Base-by-base conservation (phyloP, 2,797 vertebrate genomes). In the Poeciliopsis turneri region DNA sequence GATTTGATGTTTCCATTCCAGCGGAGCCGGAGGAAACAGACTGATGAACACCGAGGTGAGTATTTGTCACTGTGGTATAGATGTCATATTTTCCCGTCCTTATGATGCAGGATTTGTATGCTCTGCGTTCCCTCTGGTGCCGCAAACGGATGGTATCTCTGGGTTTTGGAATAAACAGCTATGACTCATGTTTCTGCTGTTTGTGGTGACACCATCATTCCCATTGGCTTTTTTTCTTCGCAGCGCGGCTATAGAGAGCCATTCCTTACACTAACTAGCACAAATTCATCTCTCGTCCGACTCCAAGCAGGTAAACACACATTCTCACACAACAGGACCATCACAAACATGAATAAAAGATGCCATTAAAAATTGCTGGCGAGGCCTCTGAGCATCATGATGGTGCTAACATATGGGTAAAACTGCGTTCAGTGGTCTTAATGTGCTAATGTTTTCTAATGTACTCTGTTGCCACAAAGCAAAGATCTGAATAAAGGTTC, bases 111-210 rank as follows among this genome's bases (percentile, higher is more conserved):
- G 70, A 57, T 28, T 74, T 43, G 55, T 80, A 66, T 4, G 71
- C 77, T 72, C 45, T 45, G 12, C 18, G 47, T 76, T 83, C 72
- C 87, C 75, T 68, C 71, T 13, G 75, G 82, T 81, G 57, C 73
- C 5, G 10, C 74, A 77, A 79, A 45, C 28, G 57, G 82, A 79
- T 13, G 28, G 76, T 36, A 76, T 90, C 83, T 81, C 81, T 84
- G 83, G 69, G 78, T 78, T 59, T 11, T 45, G 84, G 78, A 72
- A 75, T 86, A 77, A 87, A 84, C 76, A 78, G 81, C 74, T 75
- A 75, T 90, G 90, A 93, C 77, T 89, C 86, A 85, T 28, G 46
- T 30, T 83, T 72, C 36, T 43, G 16, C 80, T 43, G 72, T 77
- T 80, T 82, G 74, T 64, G 76, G 49, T 68, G 74, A 76, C 77